These are phyloP conservation scores for Simalia tracyae DNA, from an alignment of 2,797 vertebrate species.

Conservation along the genomic window DNA sequence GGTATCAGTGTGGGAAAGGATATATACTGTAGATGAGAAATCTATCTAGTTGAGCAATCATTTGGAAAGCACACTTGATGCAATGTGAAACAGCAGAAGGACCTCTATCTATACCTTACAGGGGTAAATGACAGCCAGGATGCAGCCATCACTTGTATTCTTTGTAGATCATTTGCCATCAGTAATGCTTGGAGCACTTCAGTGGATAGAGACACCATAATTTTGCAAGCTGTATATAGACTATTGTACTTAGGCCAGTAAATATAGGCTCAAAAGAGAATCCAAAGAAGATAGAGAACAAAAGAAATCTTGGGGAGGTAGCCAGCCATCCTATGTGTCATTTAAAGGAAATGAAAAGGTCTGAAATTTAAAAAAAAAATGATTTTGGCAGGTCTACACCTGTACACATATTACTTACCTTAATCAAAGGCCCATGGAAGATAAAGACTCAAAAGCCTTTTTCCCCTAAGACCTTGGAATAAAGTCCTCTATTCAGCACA, in stretches of 20 bases:
- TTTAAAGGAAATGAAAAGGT: background rate
- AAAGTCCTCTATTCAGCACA: background rate
- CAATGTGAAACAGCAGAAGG: background rate
- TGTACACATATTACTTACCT: constrained; percentile 11
- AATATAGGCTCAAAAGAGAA: background rate
- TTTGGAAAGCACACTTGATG: background rate
- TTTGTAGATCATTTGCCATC: background rate
- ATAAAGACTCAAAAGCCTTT: background rate
- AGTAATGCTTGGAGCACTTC: background rate
- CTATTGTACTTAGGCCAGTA: background rate
- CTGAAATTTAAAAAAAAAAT: background rate
- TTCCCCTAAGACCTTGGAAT: background rate
- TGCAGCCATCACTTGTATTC: background rate
- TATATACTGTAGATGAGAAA: background rate
- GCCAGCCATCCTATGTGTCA: background rate
- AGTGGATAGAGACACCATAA: background rate
- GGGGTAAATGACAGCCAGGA: background rate
- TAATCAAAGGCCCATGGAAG: background rate
- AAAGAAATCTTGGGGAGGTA: background rate
- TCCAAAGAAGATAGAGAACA: background rate
- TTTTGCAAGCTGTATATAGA: background rate
- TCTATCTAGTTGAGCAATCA: background rate
- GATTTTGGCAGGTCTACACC: background rate
- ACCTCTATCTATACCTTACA: background rate
- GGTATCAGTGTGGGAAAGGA: background rate